Conservation (phyloP, 2,113 vertebrate species). For the Calyptommatus sinebrachiatus region DNA sequence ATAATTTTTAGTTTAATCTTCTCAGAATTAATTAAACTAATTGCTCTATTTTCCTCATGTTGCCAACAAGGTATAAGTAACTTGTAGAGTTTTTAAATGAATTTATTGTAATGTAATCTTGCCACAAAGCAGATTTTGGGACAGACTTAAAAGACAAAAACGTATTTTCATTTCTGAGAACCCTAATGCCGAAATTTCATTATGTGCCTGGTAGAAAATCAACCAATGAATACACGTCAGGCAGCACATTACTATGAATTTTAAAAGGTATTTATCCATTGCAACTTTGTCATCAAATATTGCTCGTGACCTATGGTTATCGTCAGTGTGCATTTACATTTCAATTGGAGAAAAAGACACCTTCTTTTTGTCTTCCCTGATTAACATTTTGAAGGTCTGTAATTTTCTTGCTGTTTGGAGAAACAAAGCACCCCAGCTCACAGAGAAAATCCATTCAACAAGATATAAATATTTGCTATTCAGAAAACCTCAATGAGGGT, state of each 20-base stretch:
- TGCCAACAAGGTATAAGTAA: background rate
- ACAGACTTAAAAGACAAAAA: background rate
- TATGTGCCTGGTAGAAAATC: constrained; percentile 47
- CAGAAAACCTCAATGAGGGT: constrained; percentile 85
- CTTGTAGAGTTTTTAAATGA: background rate
- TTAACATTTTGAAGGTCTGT: constrained; percentile 81
- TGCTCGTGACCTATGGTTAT: constrained; percentile 76
- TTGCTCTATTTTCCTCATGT: background rate
- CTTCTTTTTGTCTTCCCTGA: constrained; percentile 81
- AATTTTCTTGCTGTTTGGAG: constrained; percentile 80
- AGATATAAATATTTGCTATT: constrained; percentile 96
- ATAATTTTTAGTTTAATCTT: background rate
- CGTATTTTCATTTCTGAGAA: constrained; percentile 33
- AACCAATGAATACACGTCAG: constrained; percentile 55
- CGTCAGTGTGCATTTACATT: constrained; percentile 74
- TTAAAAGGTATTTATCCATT: constrained; percentile 78
- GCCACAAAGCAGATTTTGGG: background rate
- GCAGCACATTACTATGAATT: constrained; percentile 59
- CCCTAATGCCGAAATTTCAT: constrained; percentile 38
- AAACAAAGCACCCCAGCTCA: constrained; percentile 77
- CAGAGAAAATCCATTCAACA: constrained; percentile 85
- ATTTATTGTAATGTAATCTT: constrained; percentile 12
- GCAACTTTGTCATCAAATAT: constrained; percentile 80
- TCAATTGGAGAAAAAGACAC: constrained; percentile 74
- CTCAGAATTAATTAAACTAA: background rate